phyloP scores from a whole-genome alignment of 2,797 vertebrate genomes.

The Coluber constrictor region DNA sequence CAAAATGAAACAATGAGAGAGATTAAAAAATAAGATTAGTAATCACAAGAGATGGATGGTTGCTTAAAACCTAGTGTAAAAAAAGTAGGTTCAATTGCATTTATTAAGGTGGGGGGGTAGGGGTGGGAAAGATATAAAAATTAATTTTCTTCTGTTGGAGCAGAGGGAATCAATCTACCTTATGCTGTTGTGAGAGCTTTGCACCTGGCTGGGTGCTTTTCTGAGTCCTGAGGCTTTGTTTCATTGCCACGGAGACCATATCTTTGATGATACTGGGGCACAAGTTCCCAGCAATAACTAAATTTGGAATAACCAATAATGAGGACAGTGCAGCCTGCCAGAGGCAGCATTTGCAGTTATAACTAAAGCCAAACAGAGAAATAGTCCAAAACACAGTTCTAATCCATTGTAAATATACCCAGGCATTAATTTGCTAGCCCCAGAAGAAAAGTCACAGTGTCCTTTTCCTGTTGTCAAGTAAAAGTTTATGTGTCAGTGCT shows the following conservation, averaged over 20 bases:
- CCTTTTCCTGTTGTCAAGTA: neutral
- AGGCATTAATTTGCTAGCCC: neutral
- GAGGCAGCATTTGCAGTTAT: slow-evolving; percentile 26
- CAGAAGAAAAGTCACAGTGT: fast-evolving
- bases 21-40: slow-evolving; percentile 41
- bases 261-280: slow-evolving; percentile 57
- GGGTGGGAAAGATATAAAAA: neutral
- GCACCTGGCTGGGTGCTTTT: slow-evolving; percentile 44
- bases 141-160: slow-evolving; percentile 3
- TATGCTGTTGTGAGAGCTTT: slow-evolving; percentile 28
- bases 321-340: slow-evolving; percentile 54
- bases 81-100: neutral
- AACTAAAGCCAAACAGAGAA: slow-evolving; percentile 18
- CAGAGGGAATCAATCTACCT: slow-evolving; percentile 24
- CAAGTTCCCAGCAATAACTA: slow-evolving; percentile 39
- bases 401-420: slow-evolving; percentile 2
- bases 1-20: slow-evolving; percentile 53
- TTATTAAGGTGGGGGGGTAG: neutral
- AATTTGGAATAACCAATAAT: slow-evolving; percentile 55
- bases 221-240: slow-evolving; percentile 37
- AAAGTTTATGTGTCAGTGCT: slow-evolving; percentile 6
- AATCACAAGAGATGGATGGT: slow-evolving; percentile 29
- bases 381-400: neutral
- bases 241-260: slow-evolving; percentile 53
- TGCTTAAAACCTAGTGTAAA: neutral